Evolutionary conservation across 2,113 vertebrate genomes (phyloP).

Genomic region (Platanista minor): DNA sequence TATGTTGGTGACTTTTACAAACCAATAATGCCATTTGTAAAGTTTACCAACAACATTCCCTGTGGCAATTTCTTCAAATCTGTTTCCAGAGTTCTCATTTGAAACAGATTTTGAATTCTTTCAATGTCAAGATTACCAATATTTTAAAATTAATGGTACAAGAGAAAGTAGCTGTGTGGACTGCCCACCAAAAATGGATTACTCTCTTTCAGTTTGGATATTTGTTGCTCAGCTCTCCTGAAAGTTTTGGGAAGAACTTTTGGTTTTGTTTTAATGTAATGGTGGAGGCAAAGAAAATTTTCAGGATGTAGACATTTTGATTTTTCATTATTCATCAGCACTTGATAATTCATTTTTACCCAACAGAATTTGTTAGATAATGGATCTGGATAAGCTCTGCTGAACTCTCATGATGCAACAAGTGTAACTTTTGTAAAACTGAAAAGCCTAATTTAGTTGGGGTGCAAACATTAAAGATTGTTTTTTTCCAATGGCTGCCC

Average conservation of each 20-base stretch:
- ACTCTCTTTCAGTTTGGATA: background rate
- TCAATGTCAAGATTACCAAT: background rate
- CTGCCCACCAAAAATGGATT: background rate
- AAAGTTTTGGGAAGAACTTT: background rate
- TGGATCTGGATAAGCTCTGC: background rate
- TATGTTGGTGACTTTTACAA: background rate
- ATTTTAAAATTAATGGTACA: conserved; percentile 1
- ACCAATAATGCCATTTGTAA: conserved; percentile 23
- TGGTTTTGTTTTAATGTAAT: background rate
- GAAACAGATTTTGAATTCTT: conserved; percentile 38
- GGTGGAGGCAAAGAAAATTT: background rate
- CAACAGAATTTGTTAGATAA: background rate
- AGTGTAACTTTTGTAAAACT: background rate
- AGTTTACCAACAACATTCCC: conserved; percentile 25
- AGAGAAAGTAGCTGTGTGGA: background rate
- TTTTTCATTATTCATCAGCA: background rate
- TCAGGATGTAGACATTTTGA: background rate
- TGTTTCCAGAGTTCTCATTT: conserved; percentile 22
- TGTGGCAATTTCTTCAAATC: background rate
- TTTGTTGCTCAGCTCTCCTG: background rate
- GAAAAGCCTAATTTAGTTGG: background rate
- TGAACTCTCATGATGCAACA: background rate
- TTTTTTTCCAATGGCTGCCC: background rate
- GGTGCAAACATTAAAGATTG: background rate
- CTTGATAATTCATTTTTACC: background rate